Conservation (phyloP, 2,113 vertebrate genomes). For the Chaetops frenatus region DNA sequence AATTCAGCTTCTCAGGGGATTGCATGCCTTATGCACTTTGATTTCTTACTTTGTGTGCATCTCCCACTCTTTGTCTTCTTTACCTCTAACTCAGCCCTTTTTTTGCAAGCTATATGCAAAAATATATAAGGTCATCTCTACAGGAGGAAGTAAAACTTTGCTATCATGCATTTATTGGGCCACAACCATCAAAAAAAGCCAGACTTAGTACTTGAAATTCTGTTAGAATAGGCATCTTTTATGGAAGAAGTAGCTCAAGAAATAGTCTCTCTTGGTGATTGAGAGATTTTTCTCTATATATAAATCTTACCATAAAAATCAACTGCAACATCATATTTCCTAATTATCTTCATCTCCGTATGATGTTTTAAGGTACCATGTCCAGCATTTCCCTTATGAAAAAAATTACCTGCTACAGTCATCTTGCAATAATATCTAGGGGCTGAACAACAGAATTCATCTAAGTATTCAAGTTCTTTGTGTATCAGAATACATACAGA, state of each 20-base stretch:
- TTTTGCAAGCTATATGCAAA: not conserved
- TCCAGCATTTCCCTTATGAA: not conserved
- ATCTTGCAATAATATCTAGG: not conserved
- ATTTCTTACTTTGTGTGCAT: not conserved
- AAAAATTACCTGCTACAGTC: not conserved
- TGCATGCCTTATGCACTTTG: not conserved
- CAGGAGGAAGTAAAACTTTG: not conserved
- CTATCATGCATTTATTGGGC: not conserved
- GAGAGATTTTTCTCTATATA: not conserved
- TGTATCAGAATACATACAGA: not conserved
- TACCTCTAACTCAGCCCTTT: not conserved
- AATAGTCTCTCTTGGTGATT: not conserved
- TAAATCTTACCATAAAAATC: not conserved
- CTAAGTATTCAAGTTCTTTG: not conserved
- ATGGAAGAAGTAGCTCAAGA: not conserved
- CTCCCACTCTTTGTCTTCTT: not conserved
- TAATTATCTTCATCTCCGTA: not conserved
- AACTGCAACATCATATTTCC: not conserved
- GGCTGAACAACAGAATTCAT: not conserved
- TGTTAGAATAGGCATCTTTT: not conserved
- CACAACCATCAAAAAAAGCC: not conserved
- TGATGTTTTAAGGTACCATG: not conserved
- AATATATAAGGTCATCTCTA: not conserved
- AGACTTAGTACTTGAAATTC: not conserved
- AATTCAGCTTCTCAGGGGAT: not conserved